phyloP scores from a whole-genome alignment of 2,888 invertebrate species.

The Chloroclystis v-ata region DNA sequence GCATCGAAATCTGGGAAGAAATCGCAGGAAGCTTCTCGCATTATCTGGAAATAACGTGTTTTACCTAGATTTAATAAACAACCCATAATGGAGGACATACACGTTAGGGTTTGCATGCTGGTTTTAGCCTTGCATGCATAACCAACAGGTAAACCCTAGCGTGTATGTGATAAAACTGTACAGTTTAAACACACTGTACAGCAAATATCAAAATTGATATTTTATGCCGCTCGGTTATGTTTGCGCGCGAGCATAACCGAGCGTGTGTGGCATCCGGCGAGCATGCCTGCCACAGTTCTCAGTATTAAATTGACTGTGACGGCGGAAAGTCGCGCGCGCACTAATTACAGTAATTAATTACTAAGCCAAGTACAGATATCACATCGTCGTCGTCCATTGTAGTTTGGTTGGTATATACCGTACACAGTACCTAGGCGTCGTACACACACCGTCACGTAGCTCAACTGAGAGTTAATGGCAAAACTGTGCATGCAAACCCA shows the following conservation, averaged over 20 bases:
- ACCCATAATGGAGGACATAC: no score
- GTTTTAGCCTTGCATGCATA: no score
- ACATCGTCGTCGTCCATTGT: constrained; percentile 18
- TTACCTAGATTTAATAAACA: neutral
- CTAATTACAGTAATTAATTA: constrained; percentile 9
- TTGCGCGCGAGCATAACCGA: constrained; percentile 17
- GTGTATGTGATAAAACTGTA: no score
- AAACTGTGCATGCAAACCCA: constrained; percentile 10
- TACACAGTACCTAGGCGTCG: neutral
- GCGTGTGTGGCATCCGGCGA: constrained; percentile 21
- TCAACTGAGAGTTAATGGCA: constrained; percentile 8
- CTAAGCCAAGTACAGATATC: constrained; percentile 10
- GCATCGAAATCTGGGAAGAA: constrained; percentile 89
- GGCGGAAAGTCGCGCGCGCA: constrained; percentile 10
- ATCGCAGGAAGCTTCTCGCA: constrained; percentile 85
- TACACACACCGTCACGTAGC: constrained; percentile 10
- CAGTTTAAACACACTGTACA: no score
- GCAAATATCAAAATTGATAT: neutral
- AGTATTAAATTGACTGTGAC: constrained; percentile 9
- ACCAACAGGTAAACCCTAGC: no score
- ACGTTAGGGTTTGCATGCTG: no score
- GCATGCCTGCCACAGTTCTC: constrained; percentile 15
- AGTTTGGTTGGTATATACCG: constrained; percentile 5
- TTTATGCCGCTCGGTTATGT: constrained; percentile 19
- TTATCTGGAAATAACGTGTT: constrained; percentile 46